phyloP scores from a whole-genome alignment of 1,140 invertebrate genomes.

The Panulirus ornatus region DNA sequence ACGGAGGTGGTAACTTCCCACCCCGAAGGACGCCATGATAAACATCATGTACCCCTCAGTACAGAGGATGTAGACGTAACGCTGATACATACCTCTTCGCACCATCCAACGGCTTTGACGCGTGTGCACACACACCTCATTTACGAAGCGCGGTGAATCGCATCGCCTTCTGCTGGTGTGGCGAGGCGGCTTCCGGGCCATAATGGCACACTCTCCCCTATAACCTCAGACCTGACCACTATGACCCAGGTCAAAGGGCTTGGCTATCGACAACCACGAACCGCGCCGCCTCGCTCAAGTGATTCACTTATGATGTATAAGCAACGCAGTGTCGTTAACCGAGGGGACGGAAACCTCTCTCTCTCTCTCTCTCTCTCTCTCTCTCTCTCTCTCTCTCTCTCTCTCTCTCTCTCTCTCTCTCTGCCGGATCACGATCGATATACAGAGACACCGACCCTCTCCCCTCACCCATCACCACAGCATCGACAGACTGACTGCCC shows the following conservation, averaged over 20 bases:
- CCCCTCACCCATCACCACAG: too few species aligned
- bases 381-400: constrained; percentile 7
- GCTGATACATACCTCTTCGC: not conserved
- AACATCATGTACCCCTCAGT: not conserved
- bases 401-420: not conserved
- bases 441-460: too few species aligned
- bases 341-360: not conserved
- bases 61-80: not conserved
- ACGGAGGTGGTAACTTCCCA: too few species aligned
- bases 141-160: too few species aligned
- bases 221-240: not conserved
- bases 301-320: not conserved
- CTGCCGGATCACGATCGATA: not conserved
- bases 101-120: not conserved
- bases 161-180: not conserved
- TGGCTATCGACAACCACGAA: not conserved
- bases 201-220: not conserved
- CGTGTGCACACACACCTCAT: not conserved
- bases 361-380: constrained; percentile 7
- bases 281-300: not conserved
- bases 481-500: too few species aligned
- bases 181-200: not conserved
- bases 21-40: too few species aligned
- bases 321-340: not conserved
- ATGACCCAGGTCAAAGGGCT: not conserved